Evolutionary conservation across 2,888 invertebrate species (phyloP), one percentile per base, ranked within the genome.

Genomic region (Athrips mouffetella): DNA sequence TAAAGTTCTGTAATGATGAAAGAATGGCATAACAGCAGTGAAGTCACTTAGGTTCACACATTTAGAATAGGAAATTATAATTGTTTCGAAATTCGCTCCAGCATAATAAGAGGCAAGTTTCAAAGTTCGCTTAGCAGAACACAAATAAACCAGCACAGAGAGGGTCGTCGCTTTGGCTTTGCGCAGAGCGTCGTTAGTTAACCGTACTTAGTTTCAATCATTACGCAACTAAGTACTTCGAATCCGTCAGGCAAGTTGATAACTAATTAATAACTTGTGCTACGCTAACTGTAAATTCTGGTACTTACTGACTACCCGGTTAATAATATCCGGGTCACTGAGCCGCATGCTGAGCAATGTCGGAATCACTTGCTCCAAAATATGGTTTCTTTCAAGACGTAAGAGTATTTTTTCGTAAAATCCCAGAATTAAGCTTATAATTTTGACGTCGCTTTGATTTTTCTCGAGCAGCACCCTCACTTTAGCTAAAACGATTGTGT

Each of bases 281-380:
- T n/a, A n/a, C n/a, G n/a, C n/a, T n/a, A n/a, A n/a, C n/a, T n/a
- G n/a, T n/a, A n/a, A n/a, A n/a, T n/a, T n/a, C n/a, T n/a, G n/a
- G 30, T 88, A 96, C 97, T 96, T 92, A 98, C 98, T 94, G 83
- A 98, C 96, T 76, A 97, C 94, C 76, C 96, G 93, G 75, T 94
- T 91, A 58, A 96, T 93, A 63, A 98, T 94, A 70, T 96, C 95
- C 6, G 97, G 95, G 77, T 98, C 97, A 57, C 93, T 93, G 42
- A 97, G 91, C 54, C 94, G 92, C 63, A 97, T 95, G 62, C 94
- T 94, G 69, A 94, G 94, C 25, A 98, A 89, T 57, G 98, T 91
- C 0, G 98, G 98, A 58, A 98, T 90, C 39, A 98, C 95, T 66
- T 96, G 95, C 65, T 97, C 97, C 63, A 96, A 91, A 50, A 98